A percentile compares a stretch with the other conserved stretches of the same genome.
Evolutionary conservation across 2,797 vertebrate species (phyloP).

Genomic region (Spea hammondii): DNA sequence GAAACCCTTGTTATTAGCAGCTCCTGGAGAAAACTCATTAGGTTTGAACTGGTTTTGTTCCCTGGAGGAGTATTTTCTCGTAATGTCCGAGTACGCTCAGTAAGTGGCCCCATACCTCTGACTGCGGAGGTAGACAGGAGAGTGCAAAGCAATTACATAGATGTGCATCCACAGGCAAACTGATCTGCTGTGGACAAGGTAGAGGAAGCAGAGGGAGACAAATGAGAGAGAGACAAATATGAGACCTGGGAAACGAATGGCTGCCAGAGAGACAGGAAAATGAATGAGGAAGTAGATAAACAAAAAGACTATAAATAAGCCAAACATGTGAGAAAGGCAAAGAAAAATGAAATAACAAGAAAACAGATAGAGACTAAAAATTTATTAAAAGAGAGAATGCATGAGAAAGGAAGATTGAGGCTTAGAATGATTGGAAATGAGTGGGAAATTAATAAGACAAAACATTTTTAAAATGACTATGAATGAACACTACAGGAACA

Average conservation of each 20-base stretch:
- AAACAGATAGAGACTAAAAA: not conserved
- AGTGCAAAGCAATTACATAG: constrained; percentile 42
- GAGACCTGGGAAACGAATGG: not conserved
- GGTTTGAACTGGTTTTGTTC: constrained; percentile 27
- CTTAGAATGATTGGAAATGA: not conserved
- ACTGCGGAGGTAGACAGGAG: constrained; percentile 13
- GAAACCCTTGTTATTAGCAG: constrained; percentile 12
- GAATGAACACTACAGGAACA: too few species aligned
- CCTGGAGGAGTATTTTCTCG: constrained; percentile 27
- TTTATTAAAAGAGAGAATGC: not conserved
- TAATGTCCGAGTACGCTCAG: constrained; percentile 26
- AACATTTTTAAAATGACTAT: too few species aligned
- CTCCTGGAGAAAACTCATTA: constrained; percentile 33
- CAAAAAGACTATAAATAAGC: not conserved
- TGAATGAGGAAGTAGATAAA: not conserved
- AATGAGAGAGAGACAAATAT: constrained; percentile 2
- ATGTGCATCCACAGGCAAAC: constrained; percentile 22
- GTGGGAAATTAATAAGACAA: not conserved
- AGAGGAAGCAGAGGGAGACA: constrained; percentile 8
- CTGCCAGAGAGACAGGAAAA: not conserved
- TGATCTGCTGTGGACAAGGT: not conserved
- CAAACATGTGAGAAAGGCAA: not conserved
- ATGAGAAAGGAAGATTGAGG: not conserved
- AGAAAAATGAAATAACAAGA: not conserved
- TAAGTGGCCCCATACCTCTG: constrained; percentile 21